phyloP scores from a whole-genome alignment of 2,888 invertebrate species.

The Mimas tiliae region DNA sequence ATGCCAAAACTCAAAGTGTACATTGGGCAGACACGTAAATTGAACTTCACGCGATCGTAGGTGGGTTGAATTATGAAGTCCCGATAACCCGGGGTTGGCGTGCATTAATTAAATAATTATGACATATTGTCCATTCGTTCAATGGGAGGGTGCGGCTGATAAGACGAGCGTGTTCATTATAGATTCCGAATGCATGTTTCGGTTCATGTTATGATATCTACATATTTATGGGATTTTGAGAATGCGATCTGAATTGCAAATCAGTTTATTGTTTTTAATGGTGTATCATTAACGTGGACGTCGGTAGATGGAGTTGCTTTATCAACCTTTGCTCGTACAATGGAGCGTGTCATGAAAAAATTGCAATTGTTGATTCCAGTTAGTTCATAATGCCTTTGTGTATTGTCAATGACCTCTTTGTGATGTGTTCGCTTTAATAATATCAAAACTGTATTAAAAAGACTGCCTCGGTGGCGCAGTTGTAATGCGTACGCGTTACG shows the following conservation, averaged over 20 bases:
- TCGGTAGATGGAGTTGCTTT: constrained; percentile 8
- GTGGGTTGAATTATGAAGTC: constrained; percentile 66
- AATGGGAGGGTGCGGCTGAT: constrained; percentile 74
- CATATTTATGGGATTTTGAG: constrained; percentile 24
- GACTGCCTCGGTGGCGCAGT: too few relatives aligned
- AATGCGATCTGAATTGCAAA: constrained; percentile 26
- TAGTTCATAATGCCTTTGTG: neutral
- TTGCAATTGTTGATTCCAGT: constrained; percentile 11
- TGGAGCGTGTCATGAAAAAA: neutral
- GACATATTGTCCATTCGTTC: constrained; percentile 80
- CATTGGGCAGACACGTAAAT: constrained; percentile 16
- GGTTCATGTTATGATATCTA: constrained; percentile 27
- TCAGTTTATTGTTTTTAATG: constrained; percentile 24
- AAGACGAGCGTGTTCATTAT: constrained; percentile 59
- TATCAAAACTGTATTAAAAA: too few relatives aligned
- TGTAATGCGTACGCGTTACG: too few relatives aligned
- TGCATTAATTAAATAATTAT: constrained; percentile 83
- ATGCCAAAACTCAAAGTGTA: constrained; percentile 14
- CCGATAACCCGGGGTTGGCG: constrained; percentile 72
- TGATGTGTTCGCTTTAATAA: neutral
- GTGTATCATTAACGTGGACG: constrained; percentile 18
- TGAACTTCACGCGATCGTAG: constrained; percentile 44
- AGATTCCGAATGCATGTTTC: constrained; percentile 58
- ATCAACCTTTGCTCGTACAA: constrained; percentile 16
- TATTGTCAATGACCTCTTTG: neutral